Percentiles rank a stretch among this genome's conserved stretches.
Conservation (phyloP, 2,113 vertebrate genomes). For the Antechinus flavipes region DNA sequence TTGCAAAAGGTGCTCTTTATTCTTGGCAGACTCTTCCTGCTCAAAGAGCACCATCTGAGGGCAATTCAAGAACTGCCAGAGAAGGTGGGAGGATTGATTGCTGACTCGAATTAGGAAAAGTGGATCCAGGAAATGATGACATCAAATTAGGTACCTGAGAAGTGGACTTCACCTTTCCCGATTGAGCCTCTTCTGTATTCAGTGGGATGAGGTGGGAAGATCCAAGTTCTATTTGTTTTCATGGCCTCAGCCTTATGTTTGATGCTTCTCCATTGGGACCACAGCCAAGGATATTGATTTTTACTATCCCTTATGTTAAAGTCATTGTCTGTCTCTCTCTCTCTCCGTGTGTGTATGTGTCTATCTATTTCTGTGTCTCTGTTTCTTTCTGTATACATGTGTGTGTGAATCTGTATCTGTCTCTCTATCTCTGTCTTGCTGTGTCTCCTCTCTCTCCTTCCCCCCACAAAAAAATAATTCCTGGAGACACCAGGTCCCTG, state of each 20-base stretch:
- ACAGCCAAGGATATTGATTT: slow-evolving; percentile 38
- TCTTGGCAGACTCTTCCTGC: neutral
- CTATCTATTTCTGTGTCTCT: too few relatives aligned
- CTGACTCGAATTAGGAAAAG: neutral
- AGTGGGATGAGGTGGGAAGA: neutral
- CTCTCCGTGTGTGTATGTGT: too few relatives aligned
- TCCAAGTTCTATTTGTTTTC: neutral
- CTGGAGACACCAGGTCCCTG: neutral
- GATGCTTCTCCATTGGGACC: slow-evolving; percentile 9
- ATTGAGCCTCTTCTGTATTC: neutral
- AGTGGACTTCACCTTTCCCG: neutral
- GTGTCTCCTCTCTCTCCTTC: neutral
- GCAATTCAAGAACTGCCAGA: neutral
- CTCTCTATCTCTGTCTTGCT: neutral
- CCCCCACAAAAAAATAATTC: neutral
- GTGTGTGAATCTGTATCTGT: neutral
- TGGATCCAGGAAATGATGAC: neutral
- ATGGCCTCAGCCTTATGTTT: neutral
- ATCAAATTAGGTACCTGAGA: neutral
- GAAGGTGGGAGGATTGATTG: neutral
- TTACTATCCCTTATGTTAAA: neutral
- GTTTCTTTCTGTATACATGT: neutral
- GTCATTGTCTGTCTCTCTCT: neutral
- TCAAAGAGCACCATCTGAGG: neutral
- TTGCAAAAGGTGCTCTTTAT: neutral